phyloP scores from a whole-genome alignment of 2,888 invertebrate genomes.

The Netelia melanura region DNA sequence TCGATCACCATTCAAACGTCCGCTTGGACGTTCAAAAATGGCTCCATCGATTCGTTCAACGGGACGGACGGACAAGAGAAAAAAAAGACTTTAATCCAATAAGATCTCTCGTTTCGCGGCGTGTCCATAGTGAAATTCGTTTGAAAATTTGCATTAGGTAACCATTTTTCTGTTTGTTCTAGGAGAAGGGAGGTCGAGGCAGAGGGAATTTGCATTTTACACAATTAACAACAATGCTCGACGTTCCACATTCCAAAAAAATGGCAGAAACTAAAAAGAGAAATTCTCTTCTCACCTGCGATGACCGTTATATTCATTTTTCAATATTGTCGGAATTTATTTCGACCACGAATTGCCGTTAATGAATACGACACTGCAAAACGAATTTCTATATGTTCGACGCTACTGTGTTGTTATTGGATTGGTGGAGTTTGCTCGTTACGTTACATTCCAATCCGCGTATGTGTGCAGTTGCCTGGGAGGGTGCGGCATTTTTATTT shows the following conservation, averaged over 20 bases:
- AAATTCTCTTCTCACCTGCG: slow-evolving; percentile 24
- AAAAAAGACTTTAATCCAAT: slow-evolving; percentile 45
- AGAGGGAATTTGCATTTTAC: slow-evolving; percentile 50
- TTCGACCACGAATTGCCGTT: slow-evolving; percentile 34
- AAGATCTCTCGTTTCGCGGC: slow-evolving; percentile 21
- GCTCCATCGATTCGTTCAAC: slow-evolving; percentile 22
- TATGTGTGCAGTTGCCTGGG: slow-evolving; percentile 8
- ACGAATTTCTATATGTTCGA: neutral
- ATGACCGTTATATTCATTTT: slow-evolving; percentile 34
- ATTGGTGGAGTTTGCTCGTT: slow-evolving; percentile 59
- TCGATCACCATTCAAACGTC: slow-evolving; percentile 28
- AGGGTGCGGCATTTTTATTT: slow-evolving; percentile 28
- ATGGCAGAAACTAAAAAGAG: neutral
- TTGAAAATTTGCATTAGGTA: slow-evolving; percentile 54
- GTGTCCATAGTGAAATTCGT: slow-evolving; percentile 45
- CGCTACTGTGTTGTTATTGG: slow-evolving; percentile 59
- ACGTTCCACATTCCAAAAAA: slow-evolving; percentile 13
- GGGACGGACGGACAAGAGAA: neutral
- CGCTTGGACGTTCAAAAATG: slow-evolving; percentile 1
- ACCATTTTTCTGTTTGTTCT: slow-evolving; percentile 45
- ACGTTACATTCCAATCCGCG: slow-evolving; percentile 46
- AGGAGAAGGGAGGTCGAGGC: neutral
- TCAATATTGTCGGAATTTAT: slow-evolving; percentile 33
- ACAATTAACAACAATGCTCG: slow-evolving; percentile 54
- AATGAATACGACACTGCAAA: slow-evolving; percentile 24